Base-by-base conservation (phyloP, 2,797 vertebrate species). In the Halcyon badia region DNA sequence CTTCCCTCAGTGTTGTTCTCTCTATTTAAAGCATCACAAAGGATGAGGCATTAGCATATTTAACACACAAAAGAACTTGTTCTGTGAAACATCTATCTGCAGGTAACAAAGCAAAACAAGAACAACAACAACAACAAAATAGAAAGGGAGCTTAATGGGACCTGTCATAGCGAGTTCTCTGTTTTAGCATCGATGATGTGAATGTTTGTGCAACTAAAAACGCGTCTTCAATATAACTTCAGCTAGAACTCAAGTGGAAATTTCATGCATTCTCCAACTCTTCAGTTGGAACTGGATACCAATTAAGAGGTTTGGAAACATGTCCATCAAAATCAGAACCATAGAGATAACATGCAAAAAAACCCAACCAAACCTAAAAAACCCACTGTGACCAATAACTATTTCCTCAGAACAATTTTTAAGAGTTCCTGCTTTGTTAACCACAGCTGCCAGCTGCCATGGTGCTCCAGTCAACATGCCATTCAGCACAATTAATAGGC, bases 141-240 rank as follows among this genome's bases (percentile, higher is more conserved):
- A 31, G 14, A 69, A 69, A 64, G 13, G 19, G 11, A 82, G 3
- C 3, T 69, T 58, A 75, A 65, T 5, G 5, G 24, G 41, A 48
- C 3, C 4, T 6, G 0, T 49, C 5, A 10, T 1, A 25, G 21
- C 44, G 26, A 54, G 16, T 7, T 56, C 42, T 28, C 37, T n/a
- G 1, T 57, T 56, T 71, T 64, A 70, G 83, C 12, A 35, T 37
- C 33, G 79, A 28, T 0, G 1, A 48, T 31, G 17, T 8, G 76
- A 89, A 65, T 28, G 35, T 73, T 52, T 81, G 22, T 22, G 24
- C 42, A 88, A 87, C 19, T 91, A 89, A 93, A 94, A 96, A 83
- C 20, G 25, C 77, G 51, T 30, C n/a, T 89, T 71, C 21, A 20
- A 30, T 65, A 57, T 90, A 64, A 78, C 54, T 80, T 86, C 68